Percentiles rank a stretch among this genome's conserved stretches.
Evolutionary conservation across 2,888 invertebrate genomes (phyloP).

Genomic region (Sarcophaga carnaria): DNA sequence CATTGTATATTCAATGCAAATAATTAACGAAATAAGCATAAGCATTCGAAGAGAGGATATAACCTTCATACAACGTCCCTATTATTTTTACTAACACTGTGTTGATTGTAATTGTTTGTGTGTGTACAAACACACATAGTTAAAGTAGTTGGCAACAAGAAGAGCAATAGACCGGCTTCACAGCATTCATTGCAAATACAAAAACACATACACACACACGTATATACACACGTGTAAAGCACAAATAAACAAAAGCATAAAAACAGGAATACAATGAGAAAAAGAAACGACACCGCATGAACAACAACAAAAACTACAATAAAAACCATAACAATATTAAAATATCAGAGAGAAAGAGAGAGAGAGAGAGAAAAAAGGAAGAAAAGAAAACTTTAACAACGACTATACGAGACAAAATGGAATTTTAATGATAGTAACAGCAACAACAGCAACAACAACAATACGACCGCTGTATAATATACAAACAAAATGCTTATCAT

Average conservation of each 20-base stretch:
- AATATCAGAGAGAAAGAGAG: constrained; percentile 49
- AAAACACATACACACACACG: constrained; percentile 47
- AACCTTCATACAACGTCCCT: not conserved
- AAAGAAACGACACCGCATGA: constrained; percentile 44
- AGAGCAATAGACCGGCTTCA: constrained; percentile 65
- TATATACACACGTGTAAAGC: not conserved
- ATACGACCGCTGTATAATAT: no score
- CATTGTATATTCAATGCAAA: no score
- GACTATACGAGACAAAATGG: constrained; percentile 73
- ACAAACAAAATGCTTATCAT: not conserved
- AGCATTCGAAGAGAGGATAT: no score
- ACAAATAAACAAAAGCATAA: not conserved
- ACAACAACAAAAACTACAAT: constrained; percentile 41
- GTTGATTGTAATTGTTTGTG: not conserved
- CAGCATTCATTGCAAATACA: constrained; percentile 67
- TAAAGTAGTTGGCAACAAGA: constrained; percentile 70
- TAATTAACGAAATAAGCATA: no score
- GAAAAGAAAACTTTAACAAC: constrained; percentile 50
- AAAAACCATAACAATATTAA: constrained; percentile 62
- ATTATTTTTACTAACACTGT: not conserved
- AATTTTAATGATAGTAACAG: constrained; percentile 74
- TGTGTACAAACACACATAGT: constrained; percentile 35
- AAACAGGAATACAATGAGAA: not conserved
- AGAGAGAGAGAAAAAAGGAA: constrained; percentile 12
- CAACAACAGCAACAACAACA: constrained; percentile 35